Percentiles rank a stretch among this genome's conserved stretches.
These are phyloP conservation scores for Micronycteris hirsuta DNA, from an alignment of 2,113 vertebrate species.

Conservation along the genomic window DNA sequence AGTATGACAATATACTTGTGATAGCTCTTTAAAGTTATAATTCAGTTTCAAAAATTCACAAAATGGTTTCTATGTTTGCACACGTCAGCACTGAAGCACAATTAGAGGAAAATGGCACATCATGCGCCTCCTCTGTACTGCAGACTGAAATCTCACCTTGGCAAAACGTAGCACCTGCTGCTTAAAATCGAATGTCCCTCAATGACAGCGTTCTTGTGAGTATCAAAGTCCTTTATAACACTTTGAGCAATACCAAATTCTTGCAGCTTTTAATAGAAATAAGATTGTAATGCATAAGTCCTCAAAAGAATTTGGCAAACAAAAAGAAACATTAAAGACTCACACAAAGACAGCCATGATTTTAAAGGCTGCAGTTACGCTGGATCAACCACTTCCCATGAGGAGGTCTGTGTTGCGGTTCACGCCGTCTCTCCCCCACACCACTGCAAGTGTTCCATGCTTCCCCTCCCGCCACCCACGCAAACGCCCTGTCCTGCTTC, in stretches of 20 bases:
- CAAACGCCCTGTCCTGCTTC: not conserved
- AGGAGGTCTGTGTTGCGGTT: not conserved
- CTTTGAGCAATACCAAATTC: slow-evolving; percentile 86
- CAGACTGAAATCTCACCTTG: slow-evolving; percentile 84
- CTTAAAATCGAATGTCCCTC: slow-evolving; percentile 79
- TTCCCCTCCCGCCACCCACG: not conserved
- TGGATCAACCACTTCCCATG: not conserved
- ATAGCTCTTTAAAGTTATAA: not conserved
- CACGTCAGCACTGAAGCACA: not conserved
- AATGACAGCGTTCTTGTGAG: slow-evolving; percentile 78
- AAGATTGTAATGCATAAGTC: slow-evolving; percentile 49
- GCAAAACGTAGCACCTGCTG: slow-evolving; percentile 93
- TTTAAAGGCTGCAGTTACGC: not conserved
- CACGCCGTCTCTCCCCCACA: not conserved
- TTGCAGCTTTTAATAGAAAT: slow-evolving; percentile 81
- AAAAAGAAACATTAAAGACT: not conserved
- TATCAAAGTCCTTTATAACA: slow-evolving; percentile 81
- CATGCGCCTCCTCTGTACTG: not conserved
- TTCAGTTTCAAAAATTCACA: not conserved
- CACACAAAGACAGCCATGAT: not conserved
- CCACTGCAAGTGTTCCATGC: not conserved
- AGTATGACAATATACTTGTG: not conserved
- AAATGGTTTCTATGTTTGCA: not conserved
- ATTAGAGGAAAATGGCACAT: not conserved
- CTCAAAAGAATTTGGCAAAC: slow-evolving; percentile 17